Base-by-base conservation (phyloP, 2,888 invertebrate genomes). In the Mythimna ferrago region DNA sequence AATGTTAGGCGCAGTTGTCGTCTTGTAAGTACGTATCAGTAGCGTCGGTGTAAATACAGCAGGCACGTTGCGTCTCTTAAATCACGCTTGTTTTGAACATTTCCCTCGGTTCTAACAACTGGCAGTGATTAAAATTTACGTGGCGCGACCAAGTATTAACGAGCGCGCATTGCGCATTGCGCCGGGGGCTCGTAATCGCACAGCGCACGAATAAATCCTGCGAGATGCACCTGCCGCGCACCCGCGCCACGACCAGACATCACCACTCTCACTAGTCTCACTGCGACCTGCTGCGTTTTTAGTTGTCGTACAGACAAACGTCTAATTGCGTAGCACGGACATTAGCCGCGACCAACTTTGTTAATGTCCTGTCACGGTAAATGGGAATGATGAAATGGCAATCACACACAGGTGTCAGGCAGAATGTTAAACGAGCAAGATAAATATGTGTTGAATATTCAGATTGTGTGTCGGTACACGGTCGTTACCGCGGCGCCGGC, bases 401-500 rank as follows among this genome's bases (percentile, higher is more conserved):
- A 93, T 93, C 92, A 90, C 90, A 89, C 90, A 92, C 95, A 95
- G 94, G 95, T 95, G 95, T 94, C 91, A 90, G 91, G 79, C 90
- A 91, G 94, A 95, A 95, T 95, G 92, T 91, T 93, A 94, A 95
- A 92, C 92, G 94, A 93, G 86, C 90, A 92, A 91, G 90, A 93
- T 94, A 94, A 93, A 94, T 94, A 94, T 92, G 92, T 92, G 94
- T 95, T 96, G 95, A 96, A 96, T 96, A 96, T 96, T 96, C 95
- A 96, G 95, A 95, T 95, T 94, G 93, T 94, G 89, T 94, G 94
- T 93, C 94, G 92, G 94, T 95, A 95, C 95, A 95, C 89, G 95
- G 94, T 93, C 96, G 95, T 96, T 96, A 97, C 96, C 94, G 95
- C 97, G 96, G 97, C 97, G 96, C 95, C 97, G 96, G 97, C 97